Base-by-base conservation (phyloP, 2,797 vertebrate species). In the Geotrypetes seraphini region DNA sequence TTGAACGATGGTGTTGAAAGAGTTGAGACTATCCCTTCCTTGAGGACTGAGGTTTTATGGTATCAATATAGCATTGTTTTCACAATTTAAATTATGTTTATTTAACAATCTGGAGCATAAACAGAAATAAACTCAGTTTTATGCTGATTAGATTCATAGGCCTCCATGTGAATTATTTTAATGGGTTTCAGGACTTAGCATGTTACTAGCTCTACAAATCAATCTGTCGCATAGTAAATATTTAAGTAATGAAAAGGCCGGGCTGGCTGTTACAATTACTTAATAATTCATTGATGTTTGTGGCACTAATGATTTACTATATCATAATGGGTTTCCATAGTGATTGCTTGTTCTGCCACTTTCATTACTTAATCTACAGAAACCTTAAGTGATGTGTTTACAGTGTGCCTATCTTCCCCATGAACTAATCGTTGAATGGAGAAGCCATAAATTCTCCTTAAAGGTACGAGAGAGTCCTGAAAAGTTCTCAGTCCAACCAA, bases 151-250 rank as follows among this genome's bases (percentile, higher is more conserved):
- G n/a, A n/a, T n/a, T n/a, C n/a, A n/a, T n/a, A n/a, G n/a, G n/a
- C n/a, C n/a, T n/a, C n/a, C n/a, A n/a, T n/a, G n/a, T n/a, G n/a
- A n/a, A n/a, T n/a, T n/a, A n/a, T n/a, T n/a, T n/a, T n/a, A n/a
- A n/a, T n/a, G n/a, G n/a, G n/a, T n/a, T n/a, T n/a, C n/a, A n/a
- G n/a, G n/a, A n/a, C n/a, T n/a, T n/a, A n/a, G n/a, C n/a, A n/a
- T n/a, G n/a, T n/a, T n/a, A n/a, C 31, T 42, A 27, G 46, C 16
- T 53, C 58, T 48, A 22, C 15, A 60, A 46, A 9, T 30, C 22
- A 26, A 16, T 40, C 28, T 32, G 7, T 36, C 39, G 43, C 10
- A 16, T 8, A 12, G n/a, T n/a, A n/a, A n/a, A n/a, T n/a, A n/a
- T n/a, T 20, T 22, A 7, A 5, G 25, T 16, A 1, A 31, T 17